Base-by-base conservation (phyloP, 2,888 invertebrate species). In the Galeruca laticollis region DNA sequence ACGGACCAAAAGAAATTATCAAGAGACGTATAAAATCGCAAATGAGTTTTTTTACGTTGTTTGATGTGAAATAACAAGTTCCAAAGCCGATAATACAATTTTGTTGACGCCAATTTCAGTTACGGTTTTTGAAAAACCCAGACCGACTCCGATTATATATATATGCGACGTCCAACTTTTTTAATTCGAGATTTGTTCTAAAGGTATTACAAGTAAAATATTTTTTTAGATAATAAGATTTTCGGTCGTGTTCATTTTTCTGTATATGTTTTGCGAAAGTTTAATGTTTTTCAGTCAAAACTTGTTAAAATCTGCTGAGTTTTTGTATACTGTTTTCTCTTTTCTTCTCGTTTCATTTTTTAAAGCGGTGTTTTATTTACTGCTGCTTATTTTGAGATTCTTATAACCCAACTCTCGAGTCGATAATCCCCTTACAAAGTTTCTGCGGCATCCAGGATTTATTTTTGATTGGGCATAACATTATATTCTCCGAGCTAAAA, bases 371-470 rank as follows among this genome's bases (percentile, higher is more conserved):
- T 40, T 40, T n/a, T 40, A 40, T 51, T 51, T 51, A 51, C 21
- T 20, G 13, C 13, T 51, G 51, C 51, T 51, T 51, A 21, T 51
- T 51, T 51, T 51, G 20, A 51, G 20, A 51, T 21, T 51, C 21
- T 21, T 21, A 51, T 13, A 20, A 51, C 51, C 51, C 15, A 20
- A 49, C 18, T 49, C 11, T 49, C 18, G 11, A 51, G 20, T 51
- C 54, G 26, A 54, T 54, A 54, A 54, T 54, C 54, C 26, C 26
- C 8, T 54, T 54, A 54, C n/a, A 54, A 54, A 54, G 31, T 54
- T n/a, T 26, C 26, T 31, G 31, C 31, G 26, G 31, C n/a, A 54
- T 31, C 31, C 31, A 1, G 15, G 54, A 6, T 13, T 54, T n/a
- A 26, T 31, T 54, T 26, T 54, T 54, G 31, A 54, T 54, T 54